A percentile compares a stretch with the other conserved stretches of the same genome.
These are phyloP conservation scores for Nasonia giraulti DNA, from an alignment of 1,140 invertebrate species.

Conservation along the genomic window DNA sequence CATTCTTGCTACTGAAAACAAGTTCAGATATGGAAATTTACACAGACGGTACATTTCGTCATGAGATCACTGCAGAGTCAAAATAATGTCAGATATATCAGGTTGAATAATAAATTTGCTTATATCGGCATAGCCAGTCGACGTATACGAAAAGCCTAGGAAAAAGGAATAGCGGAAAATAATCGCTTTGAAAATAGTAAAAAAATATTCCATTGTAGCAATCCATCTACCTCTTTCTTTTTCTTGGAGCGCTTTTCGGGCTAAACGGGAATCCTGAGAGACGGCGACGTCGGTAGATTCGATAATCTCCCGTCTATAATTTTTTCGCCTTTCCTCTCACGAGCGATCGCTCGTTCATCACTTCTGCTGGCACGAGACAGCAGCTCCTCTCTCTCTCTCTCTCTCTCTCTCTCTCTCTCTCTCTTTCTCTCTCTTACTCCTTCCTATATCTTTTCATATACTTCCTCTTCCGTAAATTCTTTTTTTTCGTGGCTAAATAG, in stretches of 20 bases:
- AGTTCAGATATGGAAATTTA: too few species aligned
- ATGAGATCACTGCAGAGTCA: too few species aligned
- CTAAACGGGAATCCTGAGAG: conserved; percentile 43
- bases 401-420: conserved; percentile 44
- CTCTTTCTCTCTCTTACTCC: conserved; percentile 44
- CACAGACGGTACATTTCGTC: too few species aligned
- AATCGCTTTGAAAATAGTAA: conserved; percentile 6
- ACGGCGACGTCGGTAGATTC: conserved; percentile 52
- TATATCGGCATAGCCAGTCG: not conserved
- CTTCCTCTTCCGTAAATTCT: conserved; percentile 11
- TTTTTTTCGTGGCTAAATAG: conserved; percentile 36
- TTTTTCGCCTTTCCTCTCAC: conserved; percentile 54
- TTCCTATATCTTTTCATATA: conserved; percentile 24
- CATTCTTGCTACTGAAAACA: too few species aligned
- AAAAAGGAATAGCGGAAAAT: conserved; percentile 2
- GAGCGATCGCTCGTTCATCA: conserved; percentile 57
- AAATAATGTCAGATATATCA: not conserved
- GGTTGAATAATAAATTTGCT: not conserved
- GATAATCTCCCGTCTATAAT: conserved; percentile 58
- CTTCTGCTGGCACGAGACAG: conserved; percentile 55
- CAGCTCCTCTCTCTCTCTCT: conserved; percentile 46
- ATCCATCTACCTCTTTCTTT: conserved; percentile 34
- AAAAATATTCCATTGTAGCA: conserved; percentile 27
- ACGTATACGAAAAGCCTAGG: not conserved
- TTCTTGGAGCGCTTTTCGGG: conserved; percentile 37